Base-by-base conservation (phyloP, 2,888 invertebrate species). In the Sphaerophoria rueppellii region DNA sequence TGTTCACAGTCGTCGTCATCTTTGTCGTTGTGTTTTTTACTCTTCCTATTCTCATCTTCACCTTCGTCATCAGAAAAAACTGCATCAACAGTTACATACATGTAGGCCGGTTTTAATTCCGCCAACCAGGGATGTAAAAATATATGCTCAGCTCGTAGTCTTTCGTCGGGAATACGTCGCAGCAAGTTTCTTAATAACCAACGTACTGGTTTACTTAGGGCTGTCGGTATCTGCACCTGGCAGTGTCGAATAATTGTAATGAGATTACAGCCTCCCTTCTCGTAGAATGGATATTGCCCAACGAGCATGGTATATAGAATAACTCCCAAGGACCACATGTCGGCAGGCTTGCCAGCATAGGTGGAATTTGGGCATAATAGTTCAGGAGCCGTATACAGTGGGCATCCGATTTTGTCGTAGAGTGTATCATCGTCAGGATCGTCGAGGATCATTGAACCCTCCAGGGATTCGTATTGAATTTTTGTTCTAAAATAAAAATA, bases 231-330 rank as follows among this genome's bases (percentile, higher is more conserved):
- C 75, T 90, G 90, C n/a, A 91, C 90, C 74, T 90, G 89, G 55
- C 90, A 89, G 54, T 91, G 91, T 0, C 91, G 88, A 50, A 91
- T 91, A 4, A 91, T 89, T 5, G 90, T 90, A 14, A 91, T 91
- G n/a, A 91, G 88, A 82, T 90, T 91, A 85, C 90, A 90, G 71
- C 91, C 91, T 70, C 90, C 90, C 87, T 90, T 90, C 82, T 91
- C 91, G 75, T 91, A 91, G 78, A 91, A 91, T n/a, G 91, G 91
- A 88, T 92, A 92, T 76, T 90, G 90, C 0, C 91, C 91, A 46
- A 91, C 90, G 2, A 91, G 88, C 90, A 91, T 91, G 2, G 91
- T 91, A 70, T 92, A 91, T 0, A 91, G 88, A 55, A 92, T 90
- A 3, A 92, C 91, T 12, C 91, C 91, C 14, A 91, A 86, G 0